Percentiles rank a stretch among this genome's conserved stretches.
These are phyloP conservation scores for Kradibia gibbosae DNA, from an alignment of 1,140 invertebrate species.

Conservation along the genomic window DNA sequence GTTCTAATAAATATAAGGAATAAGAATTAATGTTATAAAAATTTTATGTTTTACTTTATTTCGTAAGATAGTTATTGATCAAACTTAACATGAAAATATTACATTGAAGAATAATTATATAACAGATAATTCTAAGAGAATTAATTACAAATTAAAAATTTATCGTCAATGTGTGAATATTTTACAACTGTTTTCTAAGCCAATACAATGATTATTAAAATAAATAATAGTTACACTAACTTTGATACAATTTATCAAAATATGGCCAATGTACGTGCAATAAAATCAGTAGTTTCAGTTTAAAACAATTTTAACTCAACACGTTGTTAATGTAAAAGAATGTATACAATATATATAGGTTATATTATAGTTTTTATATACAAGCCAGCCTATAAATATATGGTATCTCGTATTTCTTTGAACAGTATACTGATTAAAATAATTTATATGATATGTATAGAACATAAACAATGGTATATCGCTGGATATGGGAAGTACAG, in stretches of 20 bases:
- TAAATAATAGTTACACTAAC: too few relatives aligned
- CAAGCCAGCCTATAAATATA: not conserved
- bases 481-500: constrained; percentile 27
- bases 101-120: too few relatives aligned
- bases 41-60: too few relatives aligned
- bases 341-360: not conserved
- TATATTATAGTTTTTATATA: constrained; percentile 12
- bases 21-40: too few relatives aligned
- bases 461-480: not conserved
- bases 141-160: too few relatives aligned
- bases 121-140: too few relatives aligned
- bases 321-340: not conserved
- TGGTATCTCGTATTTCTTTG: constrained; percentile 27
- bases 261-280: not conserved
- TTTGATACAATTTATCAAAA: not conserved
- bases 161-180: too few relatives aligned
- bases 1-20: too few relatives aligned
- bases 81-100: too few relatives aligned
- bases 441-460: constrained; percentile 1
- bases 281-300: not conserved
- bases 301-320: not conserved
- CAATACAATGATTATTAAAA: too few relatives aligned
- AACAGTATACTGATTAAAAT: not conserved
- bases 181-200: too few relatives aligned
- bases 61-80: too few relatives aligned